These are phyloP conservation scores for Synergus japonicus DNA, from an alignment of 2,888 invertebrate species.

Conservation along the genomic window DNA sequence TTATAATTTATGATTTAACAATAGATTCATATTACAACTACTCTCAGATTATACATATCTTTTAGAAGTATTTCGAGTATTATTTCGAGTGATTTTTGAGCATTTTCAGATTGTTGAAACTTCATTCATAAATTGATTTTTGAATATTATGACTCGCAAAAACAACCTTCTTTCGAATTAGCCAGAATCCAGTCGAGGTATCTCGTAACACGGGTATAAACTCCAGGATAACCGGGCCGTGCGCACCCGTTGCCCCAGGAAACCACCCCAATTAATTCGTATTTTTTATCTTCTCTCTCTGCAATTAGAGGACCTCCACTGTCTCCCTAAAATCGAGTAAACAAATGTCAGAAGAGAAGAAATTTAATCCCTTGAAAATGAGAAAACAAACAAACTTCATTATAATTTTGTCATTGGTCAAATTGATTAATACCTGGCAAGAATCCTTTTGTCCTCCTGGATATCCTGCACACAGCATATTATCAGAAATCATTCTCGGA, in stretches of 20 bases:
- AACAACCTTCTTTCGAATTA: conserved; percentile 89
- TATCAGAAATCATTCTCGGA: conserved; percentile 90
- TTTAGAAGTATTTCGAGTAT: not conserved
- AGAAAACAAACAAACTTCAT: not conserved
- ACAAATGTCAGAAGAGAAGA: not conserved
- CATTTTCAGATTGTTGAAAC: not conserved
- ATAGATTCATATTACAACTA: not conserved
- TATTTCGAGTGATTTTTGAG: not conserved
- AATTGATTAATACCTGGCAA: conserved; percentile 83
- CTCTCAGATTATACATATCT: not conserved
- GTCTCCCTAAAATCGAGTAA: conserved; percentile 81
- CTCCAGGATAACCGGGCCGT: conserved; percentile 90
- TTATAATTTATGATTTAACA: not conserved
- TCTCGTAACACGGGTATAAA: conserved; percentile 90
- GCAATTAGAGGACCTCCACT: conserved; percentile 89
- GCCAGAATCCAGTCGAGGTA: conserved; percentile 90
- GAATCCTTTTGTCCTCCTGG: conserved; percentile 88
- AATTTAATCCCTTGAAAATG: not conserved
- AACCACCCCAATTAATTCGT: conserved; percentile 90
- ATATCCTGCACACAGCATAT: conserved; percentile 93
- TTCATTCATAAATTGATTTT: too few species aligned
- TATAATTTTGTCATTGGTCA: not conserved
- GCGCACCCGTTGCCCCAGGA: conserved; percentile 96
- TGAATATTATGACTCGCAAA: conserved; percentile 79
- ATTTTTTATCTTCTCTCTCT: conserved; percentile 85